Conservation (phyloP, 2,888 invertebrate genomes). For the Stenodera caucasica region DNA sequence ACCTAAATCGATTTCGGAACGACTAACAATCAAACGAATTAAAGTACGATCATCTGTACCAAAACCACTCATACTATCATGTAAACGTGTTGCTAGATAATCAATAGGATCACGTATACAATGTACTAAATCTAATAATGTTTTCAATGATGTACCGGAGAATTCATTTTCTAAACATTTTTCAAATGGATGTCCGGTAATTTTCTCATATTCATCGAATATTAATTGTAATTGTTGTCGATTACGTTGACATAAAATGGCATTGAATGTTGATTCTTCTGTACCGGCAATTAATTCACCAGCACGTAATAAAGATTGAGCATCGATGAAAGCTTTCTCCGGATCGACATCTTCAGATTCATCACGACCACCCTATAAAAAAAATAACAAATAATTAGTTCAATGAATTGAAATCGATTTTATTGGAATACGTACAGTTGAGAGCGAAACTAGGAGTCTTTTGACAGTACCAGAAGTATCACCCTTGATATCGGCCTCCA, state of each 20-base stretch:
- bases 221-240: slow-evolving; percentile 63
- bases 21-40: slow-evolving; percentile 70
- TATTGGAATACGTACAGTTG: slow-evolving; percentile 56
- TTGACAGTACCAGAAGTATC: slow-evolving; percentile 94
- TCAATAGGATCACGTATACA: slow-evolving; percentile 68
- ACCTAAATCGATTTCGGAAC: slow-evolving; percentile 71
- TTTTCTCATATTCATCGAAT: slow-evolving; percentile 69
- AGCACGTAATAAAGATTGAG: slow-evolving; percentile 76
- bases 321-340: slow-evolving; percentile 76
- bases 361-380: slow-evolving; percentile 69
- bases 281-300: slow-evolving; percentile 72
- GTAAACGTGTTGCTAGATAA: slow-evolving; percentile 81
- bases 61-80: slow-evolving; percentile 67
- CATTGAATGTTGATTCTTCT: slow-evolving; percentile 84
- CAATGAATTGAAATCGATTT: neutral
- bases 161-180: slow-evolving; percentile 78
- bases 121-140: slow-evolving; percentile 75
- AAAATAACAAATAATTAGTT: neutral
- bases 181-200: slow-evolving; percentile 79
- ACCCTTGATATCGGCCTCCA: slow-evolving; percentile 80
- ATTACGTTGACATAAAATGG: slow-evolving; percentile 78
- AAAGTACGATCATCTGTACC: slow-evolving; percentile 75
- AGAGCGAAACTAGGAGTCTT: slow-evolving; percentile 81
- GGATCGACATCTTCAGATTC: slow-evolving; percentile 77
- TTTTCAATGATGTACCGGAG: slow-evolving; percentile 77